A percentile compares a stretch with the other conserved stretches of the same genome.
Evolutionary conservation across 1,140 invertebrate species (phyloP).

Genomic region (Nomia melanderi): DNA sequence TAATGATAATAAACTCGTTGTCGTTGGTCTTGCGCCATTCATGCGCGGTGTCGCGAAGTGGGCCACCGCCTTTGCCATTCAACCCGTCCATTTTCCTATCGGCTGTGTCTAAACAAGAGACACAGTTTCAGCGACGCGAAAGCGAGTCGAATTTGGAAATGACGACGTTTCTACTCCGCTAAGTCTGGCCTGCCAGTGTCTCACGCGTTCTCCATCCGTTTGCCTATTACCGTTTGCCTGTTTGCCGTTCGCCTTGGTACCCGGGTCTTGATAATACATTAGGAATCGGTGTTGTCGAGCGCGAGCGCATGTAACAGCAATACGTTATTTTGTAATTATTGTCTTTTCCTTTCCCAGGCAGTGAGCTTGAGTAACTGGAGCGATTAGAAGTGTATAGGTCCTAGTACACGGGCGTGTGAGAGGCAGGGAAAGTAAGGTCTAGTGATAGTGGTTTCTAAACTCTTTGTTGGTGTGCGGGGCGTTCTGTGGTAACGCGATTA

Average conservation of each 20-base stretch:
- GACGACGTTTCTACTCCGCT: conserved; percentile 7
- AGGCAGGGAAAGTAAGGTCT: too few relatives aligned
- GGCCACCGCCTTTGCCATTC: too few relatives aligned
- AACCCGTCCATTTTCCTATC: background rate
- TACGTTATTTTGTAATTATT: background rate
- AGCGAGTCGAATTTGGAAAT: conserved; percentile 39
- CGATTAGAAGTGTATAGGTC: too few relatives aligned
- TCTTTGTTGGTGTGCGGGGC: too few relatives aligned
- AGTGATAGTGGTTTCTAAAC: too few relatives aligned
- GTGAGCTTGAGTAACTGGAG: too few relatives aligned
- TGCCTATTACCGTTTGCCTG: background rate
- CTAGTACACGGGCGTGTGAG: too few relatives aligned
- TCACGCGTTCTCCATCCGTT: background rate
- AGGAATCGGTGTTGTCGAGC: conserved; percentile 10
- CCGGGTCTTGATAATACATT: background rate
- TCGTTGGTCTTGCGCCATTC: too few relatives aligned
- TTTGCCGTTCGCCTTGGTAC: background rate
- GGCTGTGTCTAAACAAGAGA: background rate
- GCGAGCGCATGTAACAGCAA: too few relatives aligned
- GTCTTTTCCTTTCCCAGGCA: background rate
- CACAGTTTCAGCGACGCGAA: conserved; percentile 4
- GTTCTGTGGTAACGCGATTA: too few relatives aligned
- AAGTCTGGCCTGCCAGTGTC: background rate
- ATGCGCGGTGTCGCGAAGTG: too few relatives aligned
- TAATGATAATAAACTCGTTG: too few relatives aligned